Evolutionary conservation across 2,888 invertebrate genomes (phyloP).

Genomic region (Schizotus pectinicornis): DNA sequence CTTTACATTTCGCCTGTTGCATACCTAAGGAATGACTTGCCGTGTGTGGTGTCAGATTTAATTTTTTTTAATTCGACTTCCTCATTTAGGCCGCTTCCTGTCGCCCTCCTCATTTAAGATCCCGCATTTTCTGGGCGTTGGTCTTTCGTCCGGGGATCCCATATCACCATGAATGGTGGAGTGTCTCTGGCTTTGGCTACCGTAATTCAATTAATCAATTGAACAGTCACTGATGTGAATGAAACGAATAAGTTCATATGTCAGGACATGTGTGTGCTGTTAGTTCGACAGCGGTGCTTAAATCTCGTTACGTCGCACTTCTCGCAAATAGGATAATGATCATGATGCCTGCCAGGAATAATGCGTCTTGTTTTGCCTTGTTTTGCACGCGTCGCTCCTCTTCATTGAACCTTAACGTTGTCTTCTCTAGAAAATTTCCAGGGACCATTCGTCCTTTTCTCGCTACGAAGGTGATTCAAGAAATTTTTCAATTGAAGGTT

Average conservation of each 20-base stretch:
- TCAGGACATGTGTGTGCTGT: constrained; percentile 9
- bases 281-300: constrained; percentile 7
- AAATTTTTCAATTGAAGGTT: constrained; percentile 31
- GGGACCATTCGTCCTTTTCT: constrained; percentile 1
- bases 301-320: background rate
- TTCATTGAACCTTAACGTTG: too few species aligned
- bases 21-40: too few species aligned
- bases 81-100: background rate
- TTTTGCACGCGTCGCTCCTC: too few species aligned
- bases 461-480: constrained; percentile 37
- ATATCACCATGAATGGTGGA: too few species aligned
- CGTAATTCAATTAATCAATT: constrained; percentile 47
- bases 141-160: too few species aligned
- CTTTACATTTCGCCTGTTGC: too few species aligned
- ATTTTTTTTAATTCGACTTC: constrained; percentile 7
- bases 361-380: too few species aligned
- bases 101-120: too few species aligned
- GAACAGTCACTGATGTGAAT: constrained; percentile 37
- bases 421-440: too few species aligned
- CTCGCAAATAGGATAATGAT: too few species aligned
- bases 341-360: too few species aligned
- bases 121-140: too few species aligned
- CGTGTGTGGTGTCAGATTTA: constrained; percentile 2
- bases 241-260: constrained; percentile 33
- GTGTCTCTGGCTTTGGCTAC: constrained; percentile 26